Evolutionary conservation across 1,140 invertebrate species (phyloP), one percentile per base, ranked within the genome.

Genomic region (Monomorium pharaonis): DNA sequence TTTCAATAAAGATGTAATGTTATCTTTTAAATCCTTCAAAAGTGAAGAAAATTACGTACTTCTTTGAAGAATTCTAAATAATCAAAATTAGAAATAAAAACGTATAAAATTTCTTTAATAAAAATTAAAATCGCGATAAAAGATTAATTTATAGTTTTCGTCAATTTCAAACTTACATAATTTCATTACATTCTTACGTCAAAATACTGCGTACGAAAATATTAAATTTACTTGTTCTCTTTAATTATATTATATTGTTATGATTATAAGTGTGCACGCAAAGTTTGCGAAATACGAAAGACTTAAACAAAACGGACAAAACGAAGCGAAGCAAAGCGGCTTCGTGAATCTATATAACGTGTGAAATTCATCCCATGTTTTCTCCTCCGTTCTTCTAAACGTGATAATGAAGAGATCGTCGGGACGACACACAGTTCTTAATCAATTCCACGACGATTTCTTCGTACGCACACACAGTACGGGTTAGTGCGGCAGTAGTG

Each of bases 401-500:
- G 67, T n/a, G 78, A 74, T 81, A 81, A 81, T 72, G 67, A 81
- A 81, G 51, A 81, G 49, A 72, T 81, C 51, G 14, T 30, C 42
- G 67, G n/a, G 24, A 81, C 24, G 24, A 81, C 24, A 24, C 7
- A 16, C 21, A 14, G 63, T 81, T 58, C 65, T 72, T 81, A 81
- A 81, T 81, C 78, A 81, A 70, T 81, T 81, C 76, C 30, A 37
- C 76, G 77, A 49, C 58, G 63, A 80, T 51, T 37, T 24, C 24
- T 33, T 47, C 67, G 24, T 56, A 44, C 42, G 24, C 75, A 33
- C 75, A 33, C 58, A 49, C 30, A n/a, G 30, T 37, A 62, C 56
- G 65, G 49, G 44, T 77, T 56, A 77, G 62, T 72, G 90, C 90
- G 91, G 91, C 90, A 84, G 90, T 56, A 77, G 62, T 72, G 90